Evolutionary conservation across 2,888 invertebrate genomes (phyloP), one percentile per base, ranked within the genome.

Genomic region (Athalia rosae): DNA sequence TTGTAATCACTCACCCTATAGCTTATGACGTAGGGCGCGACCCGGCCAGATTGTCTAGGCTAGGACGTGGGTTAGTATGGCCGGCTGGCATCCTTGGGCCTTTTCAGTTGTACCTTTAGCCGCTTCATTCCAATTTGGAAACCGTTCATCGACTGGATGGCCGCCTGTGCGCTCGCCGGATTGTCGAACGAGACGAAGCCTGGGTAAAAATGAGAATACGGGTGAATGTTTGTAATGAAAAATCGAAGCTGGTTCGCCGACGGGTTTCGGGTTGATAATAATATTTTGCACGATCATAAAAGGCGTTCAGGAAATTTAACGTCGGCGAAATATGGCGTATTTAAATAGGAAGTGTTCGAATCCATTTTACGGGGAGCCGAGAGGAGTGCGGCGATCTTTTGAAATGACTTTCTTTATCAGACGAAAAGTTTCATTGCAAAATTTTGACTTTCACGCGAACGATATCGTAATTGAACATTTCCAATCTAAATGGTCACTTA

Each of bases 71-170:
- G 95, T 95, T 97, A 99, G 95, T 99, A 99, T 91, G 98, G 98
- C 93, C 98, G 95, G 92, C 95, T 97, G 90, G 98, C 97, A 91
- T 98, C 98, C 93, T 98, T 98, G 91, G 99, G 99, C 93, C 99
- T 94, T 92, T 99, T 99, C 92, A 99, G 94, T 93, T 99, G 99
- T 89, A 99, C 99, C 93, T 99, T 99, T 90, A 99, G 96, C 90
- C 99, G 95, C 93, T 99, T 99, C 99, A 99, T 99, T 89, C 99
- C 99, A 91, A 99, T 99, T 92, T 99, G 99, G 93, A 99, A 99
- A 90, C 99, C 99, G 92, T 99, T 99, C 99, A 99, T 99, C 87
- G 99, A 96, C 91, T 99, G 98, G 91, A 99, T 99, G 86, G 99
- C 99, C 85, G 98, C 96, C 91, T 99, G 98, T 90, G 99, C 99